Evolutionary conservation across 1,140 invertebrate genomes (phyloP).

Genomic region (Drosophila teissieri): DNA sequence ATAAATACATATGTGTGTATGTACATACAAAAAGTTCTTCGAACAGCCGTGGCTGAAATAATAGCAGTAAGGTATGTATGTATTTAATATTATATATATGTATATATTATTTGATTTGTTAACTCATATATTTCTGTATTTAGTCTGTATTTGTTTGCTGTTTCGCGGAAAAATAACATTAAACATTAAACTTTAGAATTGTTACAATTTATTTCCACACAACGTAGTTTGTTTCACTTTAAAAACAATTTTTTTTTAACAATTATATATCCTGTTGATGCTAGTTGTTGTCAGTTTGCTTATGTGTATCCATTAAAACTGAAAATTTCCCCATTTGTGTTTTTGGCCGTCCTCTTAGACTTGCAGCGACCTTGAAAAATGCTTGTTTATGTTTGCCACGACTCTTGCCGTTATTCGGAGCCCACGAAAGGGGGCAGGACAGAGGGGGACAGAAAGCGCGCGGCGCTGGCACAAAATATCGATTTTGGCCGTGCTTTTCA

Average conservation of each 20-base stretch:
- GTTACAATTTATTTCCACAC: background rate
- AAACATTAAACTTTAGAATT: background rate
- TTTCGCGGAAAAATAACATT: no score
- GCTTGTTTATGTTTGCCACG: slow-evolving; percentile 70
- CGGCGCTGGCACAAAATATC: slow-evolving; percentile 68
- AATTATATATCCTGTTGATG: background rate
- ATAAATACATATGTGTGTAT: no score
- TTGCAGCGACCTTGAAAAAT: slow-evolving; percentile 73
- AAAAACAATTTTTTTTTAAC: no score
- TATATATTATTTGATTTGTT: background rate
- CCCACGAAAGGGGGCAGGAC: background rate
- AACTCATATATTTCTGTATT: background rate
- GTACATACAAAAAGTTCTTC: slow-evolving; percentile 6
- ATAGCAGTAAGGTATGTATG: slow-evolving; percentile 3
- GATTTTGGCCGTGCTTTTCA: slow-evolving; percentile 65
- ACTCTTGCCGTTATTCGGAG: slow-evolving; percentile 30
- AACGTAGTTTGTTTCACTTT: no score
- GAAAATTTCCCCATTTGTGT: slow-evolving; percentile 18
- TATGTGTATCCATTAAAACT: slow-evolving; percentile 29
- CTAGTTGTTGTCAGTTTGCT: slow-evolving; percentile 8
- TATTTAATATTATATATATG: no score
- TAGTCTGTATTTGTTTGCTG: background rate
- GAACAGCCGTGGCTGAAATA: slow-evolving; percentile 20
- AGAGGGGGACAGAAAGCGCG: slow-evolving; percentile 7
- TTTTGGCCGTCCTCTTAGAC: slow-evolving; percentile 57